A percentile compares a stretch with the other conserved stretches of the same genome.
These are phyloP conservation scores for Zaprionus nigranus DNA, from an alignment of 1,140 invertebrate genomes.

Conservation along the genomic window DNA sequence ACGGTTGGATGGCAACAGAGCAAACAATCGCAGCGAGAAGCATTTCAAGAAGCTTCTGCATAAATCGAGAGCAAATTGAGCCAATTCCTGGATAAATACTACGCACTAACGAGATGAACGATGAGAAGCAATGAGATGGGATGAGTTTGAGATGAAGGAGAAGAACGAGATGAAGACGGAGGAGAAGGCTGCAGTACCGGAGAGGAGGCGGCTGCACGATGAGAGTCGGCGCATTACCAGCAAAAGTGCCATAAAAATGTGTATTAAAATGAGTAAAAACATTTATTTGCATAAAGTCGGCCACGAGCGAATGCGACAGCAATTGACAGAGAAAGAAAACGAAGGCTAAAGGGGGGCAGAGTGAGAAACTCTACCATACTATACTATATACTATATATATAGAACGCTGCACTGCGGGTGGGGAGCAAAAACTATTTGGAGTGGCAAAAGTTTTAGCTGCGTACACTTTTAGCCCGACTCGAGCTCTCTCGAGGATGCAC, in stretches of 20 bases:
- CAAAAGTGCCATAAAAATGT: slow-evolving; percentile 80
- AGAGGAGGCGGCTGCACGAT: slow-evolving; percentile 24
- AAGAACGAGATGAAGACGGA: not conserved
- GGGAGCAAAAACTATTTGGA: slow-evolving; percentile 69
- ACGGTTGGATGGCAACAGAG: slow-evolving; percentile 64
- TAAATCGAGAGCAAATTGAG: slow-evolving; percentile 81
- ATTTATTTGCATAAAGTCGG: slow-evolving; percentile 82
- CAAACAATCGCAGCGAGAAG: slow-evolving; percentile 75
- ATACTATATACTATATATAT: not conserved
- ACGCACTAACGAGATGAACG: slow-evolving; percentile 78
- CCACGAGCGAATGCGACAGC: slow-evolving; percentile 57
- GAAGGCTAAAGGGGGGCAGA: not conserved
- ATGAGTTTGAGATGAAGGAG: slow-evolving; percentile 1
- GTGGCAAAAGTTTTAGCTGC: slow-evolving; percentile 80
- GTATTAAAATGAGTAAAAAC: slow-evolving; percentile 83
- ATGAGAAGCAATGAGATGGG: slow-evolving; percentile 40
- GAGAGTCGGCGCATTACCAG: slow-evolving; percentile 65
- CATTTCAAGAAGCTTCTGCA: slow-evolving; percentile 76
- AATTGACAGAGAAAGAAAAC: slow-evolving; percentile 37
- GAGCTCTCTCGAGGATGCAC: slow-evolving; percentile 75
- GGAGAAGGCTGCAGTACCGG: not conserved
- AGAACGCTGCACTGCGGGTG: slow-evolving; percentile 6
- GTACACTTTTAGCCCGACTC: slow-evolving; percentile 71
- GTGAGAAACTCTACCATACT: not conserved
- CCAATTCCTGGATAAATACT: slow-evolving; percentile 79